Conservation (phyloP, 2,888 invertebrate species). For the Cabera pusaria region DNA sequence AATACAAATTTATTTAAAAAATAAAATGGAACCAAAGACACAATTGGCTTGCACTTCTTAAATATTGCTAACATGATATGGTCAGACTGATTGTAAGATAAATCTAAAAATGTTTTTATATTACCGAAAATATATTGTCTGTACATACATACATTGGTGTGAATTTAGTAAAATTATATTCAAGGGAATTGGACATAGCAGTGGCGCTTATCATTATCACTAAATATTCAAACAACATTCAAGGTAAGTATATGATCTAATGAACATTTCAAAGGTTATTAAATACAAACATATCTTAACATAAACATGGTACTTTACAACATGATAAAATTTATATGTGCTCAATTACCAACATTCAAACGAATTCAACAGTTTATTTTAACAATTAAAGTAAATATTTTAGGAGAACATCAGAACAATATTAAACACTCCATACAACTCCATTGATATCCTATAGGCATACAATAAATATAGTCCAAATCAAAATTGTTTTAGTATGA, state of each 20-base stretch:
- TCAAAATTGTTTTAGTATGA: too few species aligned
- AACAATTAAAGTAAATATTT: constrained; percentile 1
- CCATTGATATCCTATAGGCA: neutral
- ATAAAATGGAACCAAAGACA: constrained; percentile 16
- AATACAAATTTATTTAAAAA: neutral
- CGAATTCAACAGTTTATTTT: constrained; percentile 7
- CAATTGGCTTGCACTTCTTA: constrained; percentile 21
- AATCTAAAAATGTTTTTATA: too few species aligned
- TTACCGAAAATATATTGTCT: too few species aligned
- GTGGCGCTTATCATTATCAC: constrained; percentile 9
- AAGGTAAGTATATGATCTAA: constrained; percentile 16
- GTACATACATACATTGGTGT: too few species aligned
- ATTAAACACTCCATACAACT: neutral
- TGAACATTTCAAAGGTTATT: constrained; percentile 27
- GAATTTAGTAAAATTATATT: too few species aligned
- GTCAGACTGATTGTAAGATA: too few species aligned
- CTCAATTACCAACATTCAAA: constrained; percentile 7
- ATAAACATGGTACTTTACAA: constrained; percentile 9
- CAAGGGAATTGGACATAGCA: constrained; percentile 12
- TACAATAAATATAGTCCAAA: too few species aligned
- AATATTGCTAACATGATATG: too few species aligned
- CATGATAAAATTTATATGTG: constrained; percentile 12
- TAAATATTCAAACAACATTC: constrained; percentile 14
- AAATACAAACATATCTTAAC: constrained; percentile 16
- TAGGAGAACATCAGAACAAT: too few species aligned